Evolutionary conservation across 2,888 invertebrate genomes (phyloP).

Genomic region (Aleiodes testaceus): DNA sequence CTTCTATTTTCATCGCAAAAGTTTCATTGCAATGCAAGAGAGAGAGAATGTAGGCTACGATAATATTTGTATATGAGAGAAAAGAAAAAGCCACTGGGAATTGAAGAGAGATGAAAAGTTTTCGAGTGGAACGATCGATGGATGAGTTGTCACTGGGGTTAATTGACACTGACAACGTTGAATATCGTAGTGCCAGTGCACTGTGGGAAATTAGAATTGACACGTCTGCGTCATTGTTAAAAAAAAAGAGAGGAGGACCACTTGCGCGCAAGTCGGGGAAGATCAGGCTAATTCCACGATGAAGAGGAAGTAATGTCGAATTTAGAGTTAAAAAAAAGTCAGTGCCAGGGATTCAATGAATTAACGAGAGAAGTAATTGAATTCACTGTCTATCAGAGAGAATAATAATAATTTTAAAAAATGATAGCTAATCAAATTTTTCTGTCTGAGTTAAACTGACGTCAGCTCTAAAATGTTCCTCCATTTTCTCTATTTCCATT

Average conservation of each 20-base stretch:
- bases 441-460: background rate
- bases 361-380: background rate
- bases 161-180: slow-evolving; percentile 27
- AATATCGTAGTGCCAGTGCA: background rate
- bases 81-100: too few relatives aligned
- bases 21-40: background rate
- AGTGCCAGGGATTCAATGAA: background rate
- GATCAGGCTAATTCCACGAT: background rate
- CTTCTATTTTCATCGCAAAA: too few relatives aligned
- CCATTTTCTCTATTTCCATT: background rate
- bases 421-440: background rate
- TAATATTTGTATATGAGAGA: slow-evolving; percentile 15
- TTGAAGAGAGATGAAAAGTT: background rate
- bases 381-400: too few relatives aligned
- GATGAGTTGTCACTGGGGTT: slow-evolving; percentile 25
- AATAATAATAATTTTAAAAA: too few relatives aligned
- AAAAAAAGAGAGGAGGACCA: too few relatives aligned
- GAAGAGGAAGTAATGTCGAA: slow-evolving; percentile 1
- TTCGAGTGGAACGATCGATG: slow-evolving; percentile 22
- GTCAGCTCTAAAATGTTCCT: background rate
- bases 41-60: background rate
- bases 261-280: background rate
- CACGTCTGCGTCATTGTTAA: slow-evolving; percentile 48
- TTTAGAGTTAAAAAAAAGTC: background rate
- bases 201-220: slow-evolving; percentile 51